Evolutionary conservation across 2,888 invertebrate species (phyloP), one percentile per base, ranked within the genome.

Genomic region (Heliconius hortense): DNA sequence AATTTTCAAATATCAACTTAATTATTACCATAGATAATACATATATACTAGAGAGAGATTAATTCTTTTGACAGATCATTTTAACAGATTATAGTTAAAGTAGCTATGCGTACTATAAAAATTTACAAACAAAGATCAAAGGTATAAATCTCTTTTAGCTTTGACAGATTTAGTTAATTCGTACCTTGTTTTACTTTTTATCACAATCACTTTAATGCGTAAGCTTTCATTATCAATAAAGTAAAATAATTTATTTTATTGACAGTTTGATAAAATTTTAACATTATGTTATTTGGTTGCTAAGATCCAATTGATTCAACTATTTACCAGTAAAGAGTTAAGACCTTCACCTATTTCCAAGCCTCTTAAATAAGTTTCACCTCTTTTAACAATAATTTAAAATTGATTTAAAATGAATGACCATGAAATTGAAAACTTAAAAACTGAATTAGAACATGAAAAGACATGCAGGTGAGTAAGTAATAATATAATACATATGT

Each of bases 361-460:
- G n/a, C 10, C 21, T n/a, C 11, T 64, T 24, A n/a, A 39, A 64
- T n/a, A n/a, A 63, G 15, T 24, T 39, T 26, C 18, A 8, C 7
- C 31, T 24, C 28, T 59, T 53, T 56, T 13, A 35, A 72, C 13
- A 28, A 39, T n/a, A 28, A 59, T n/a, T 53, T 56, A 10, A 21
- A 26, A 39, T 28, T 43, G 11, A 0, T 21, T 11, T 24, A 77
- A 75, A 84, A 92, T 92, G 91, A 89, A 88, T 81, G 94, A 94
- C 77, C 89, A 84, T 84, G 94, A 94, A 87, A 89, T 94, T 76
- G 94, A 94, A 68, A 84, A 81, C 79, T 85, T 94, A 77, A 94
- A 89, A 88, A 88, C 82, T 77, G 94, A 94, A 86, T 83, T 93
- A 80, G 94, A 94, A 76, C 92, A 93, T 79, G 94, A 94, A 85